A percentile compares a stretch with the other conserved stretches of the same genome.
phyloP scores from a whole-genome alignment of 1,140 invertebrate genomes.

The Meloidogyne hapla region DNA sequence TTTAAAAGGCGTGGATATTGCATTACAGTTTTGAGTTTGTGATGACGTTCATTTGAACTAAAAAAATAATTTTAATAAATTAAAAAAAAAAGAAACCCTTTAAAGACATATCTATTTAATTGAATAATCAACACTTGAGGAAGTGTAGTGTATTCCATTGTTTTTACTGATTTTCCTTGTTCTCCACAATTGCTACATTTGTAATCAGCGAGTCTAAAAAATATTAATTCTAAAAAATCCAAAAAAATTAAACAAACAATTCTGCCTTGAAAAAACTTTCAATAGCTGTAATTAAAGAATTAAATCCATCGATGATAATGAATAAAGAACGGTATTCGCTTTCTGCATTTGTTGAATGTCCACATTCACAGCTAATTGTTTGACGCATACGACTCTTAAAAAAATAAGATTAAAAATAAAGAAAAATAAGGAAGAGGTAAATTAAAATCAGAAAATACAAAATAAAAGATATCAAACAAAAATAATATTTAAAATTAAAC shows the following conservation, averaged over 20 bases:
- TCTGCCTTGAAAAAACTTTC: constrained; percentile 46
- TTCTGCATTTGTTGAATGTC: constrained; percentile 24
- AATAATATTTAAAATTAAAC: constrained; percentile 20
- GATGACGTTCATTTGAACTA: constrained; percentile 45
- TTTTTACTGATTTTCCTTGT: constrained; percentile 29
- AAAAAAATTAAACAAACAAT: constrained; percentile 34
- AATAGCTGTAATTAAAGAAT: constrained; percentile 46
- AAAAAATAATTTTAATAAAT: constrained; percentile 19
- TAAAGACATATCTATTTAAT: constrained; percentile 54
- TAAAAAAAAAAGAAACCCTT: constrained; percentile 33
- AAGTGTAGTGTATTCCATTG: constrained; percentile 35
- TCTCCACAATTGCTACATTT: constrained; percentile 43
- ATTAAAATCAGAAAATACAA: no score
- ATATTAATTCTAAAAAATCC: neutral
- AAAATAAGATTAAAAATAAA: no score
- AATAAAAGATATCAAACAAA: constrained; percentile 7
- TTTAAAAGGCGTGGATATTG: constrained; percentile 49
- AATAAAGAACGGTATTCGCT: constrained; percentile 45
- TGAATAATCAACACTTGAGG: constrained; percentile 55
- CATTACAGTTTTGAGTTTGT: constrained; percentile 46
- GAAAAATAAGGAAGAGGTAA: no score
- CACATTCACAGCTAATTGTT: constrained; percentile 45
- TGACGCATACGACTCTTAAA: constrained; percentile 43
- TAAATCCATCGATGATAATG: constrained; percentile 51
- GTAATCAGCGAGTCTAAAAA: constrained; percentile 45